Base-by-base conservation (phyloP, 2,113 vertebrate species). In the Panurus biarmicus region DNA sequence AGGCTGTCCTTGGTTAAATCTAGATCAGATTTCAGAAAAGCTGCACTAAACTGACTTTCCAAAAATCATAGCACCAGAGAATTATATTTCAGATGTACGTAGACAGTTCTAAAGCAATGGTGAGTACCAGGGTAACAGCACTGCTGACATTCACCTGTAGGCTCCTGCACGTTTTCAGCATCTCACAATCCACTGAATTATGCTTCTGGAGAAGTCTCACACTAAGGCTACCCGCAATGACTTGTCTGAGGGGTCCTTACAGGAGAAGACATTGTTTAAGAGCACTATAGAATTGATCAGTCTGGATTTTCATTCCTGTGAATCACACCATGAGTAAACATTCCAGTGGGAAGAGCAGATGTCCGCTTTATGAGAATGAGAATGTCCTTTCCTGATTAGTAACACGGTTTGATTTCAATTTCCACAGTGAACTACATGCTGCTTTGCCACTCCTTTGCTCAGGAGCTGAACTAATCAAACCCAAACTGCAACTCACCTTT, bases 111-210 rank as follows among this genome's bases (percentile, higher is more conserved):
- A 33, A 35, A 78, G 26, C 66, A 62, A 21, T n/a, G n/a, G n/a
- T n/a, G n/a, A n/a, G n/a, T n/a, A 42, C 23, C 0, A 5, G 84
- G 35, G 42, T 21, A 45, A 33, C 35, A 1, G 3, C 5, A 2
- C 51, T 58, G 38, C 5, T 48, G 64, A 77, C 56, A 69, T 14
- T 56, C 62, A 93, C 73, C 83, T 82, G 56, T 7, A 79, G 79
- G 78, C 54, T 67, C 44, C 77, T 36, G 24, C 54, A 82, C 0
- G 0, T 28, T 66, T 60, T 40, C 62, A 83, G 53, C 73, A 79
- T 31, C 51, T 31, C 53, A 40, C 33, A 56, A 57, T 24, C 31
- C 58, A 69, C 47, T 60, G 45, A 73, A 40, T 62, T 16, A 20
- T 6, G 6, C 51, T 28, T 42, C 44, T 42, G 50, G 9, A 5